Evolutionary conservation across 2,797 vertebrate species (phyloP).

Genomic region (Pangasius mekongensis): DNA sequence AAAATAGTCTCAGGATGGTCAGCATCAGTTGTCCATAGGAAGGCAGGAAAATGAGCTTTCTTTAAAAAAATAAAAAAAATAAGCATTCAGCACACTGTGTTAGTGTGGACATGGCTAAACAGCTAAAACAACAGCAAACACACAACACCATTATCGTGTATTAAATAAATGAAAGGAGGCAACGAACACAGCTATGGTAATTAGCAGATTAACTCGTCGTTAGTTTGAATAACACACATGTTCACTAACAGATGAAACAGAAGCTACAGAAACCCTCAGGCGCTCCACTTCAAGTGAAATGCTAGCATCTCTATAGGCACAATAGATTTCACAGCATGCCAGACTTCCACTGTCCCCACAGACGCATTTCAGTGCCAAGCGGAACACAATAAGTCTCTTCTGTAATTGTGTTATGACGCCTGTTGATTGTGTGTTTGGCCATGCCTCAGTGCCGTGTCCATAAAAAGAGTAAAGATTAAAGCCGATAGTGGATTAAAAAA

Average conservation of each 20-base stretch:
- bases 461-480: constrained; percentile 8
- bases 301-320: neutral
- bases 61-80: neutral
- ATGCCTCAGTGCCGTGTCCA: neutral
- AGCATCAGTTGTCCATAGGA: neutral
- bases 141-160: neutral
- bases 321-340: neutral
- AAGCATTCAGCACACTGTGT: neutral
- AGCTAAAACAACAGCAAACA: neutral
- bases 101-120: neutral
- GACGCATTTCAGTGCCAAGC: neutral
- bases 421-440: constrained; percentile 20
- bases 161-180: neutral
- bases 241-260: neutral
- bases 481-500: neutral
- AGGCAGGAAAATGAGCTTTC: neutral
- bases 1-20: neutral
- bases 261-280: too few species aligned
- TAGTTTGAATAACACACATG: neutral
- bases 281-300: neutral
- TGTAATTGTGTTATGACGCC: constrained; percentile 37
- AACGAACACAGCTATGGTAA: neutral
- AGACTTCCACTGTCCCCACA: neutral
- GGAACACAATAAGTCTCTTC: constrained; percentile 18
- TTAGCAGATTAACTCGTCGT: neutral